Evolutionary conservation across 2,797 vertebrate species (phyloP), one percentile per base, ranked within the genome.

Genomic region (Triplophysa yarkandensis): DNA sequence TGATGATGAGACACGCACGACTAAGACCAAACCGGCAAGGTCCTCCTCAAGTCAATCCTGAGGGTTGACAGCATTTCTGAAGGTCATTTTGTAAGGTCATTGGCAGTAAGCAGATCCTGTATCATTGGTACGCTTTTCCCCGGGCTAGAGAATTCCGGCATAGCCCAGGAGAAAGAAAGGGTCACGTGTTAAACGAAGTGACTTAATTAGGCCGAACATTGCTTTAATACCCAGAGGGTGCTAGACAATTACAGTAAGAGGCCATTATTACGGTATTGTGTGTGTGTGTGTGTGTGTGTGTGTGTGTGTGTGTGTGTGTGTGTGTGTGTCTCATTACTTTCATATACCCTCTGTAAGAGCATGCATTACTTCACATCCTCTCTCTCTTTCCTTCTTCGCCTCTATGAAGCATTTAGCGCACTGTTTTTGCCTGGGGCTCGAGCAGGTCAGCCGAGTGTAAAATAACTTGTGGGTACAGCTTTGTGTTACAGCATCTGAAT

Each of bases 401-500:
- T 79, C 65, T 76, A 58, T 72, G 65, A 78, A 80, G 76, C 48
- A 44, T 54, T 46, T 57, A 46, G 16, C 39, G 14, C 23, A 2
- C 66, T 70, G 76, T 66, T 64, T 36, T 39, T 76, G 81, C 87
- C 85, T 2, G 34, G 5, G 83, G 86, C 78, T 7, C 71, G 65
- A 74, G 65, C 68, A 65, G 7, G 63, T 68, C 78, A 74, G 36
- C 41, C n/a, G 41, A 81, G 74, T 81, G 71, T 78, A 64, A 77
- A 60, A 11, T 46, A n/a, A 39, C 44, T 32, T 48, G 50, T 75
- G 32, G 46, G 32, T 81, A 30, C 65, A 58, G 41, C 71, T 83
- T 82, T 86, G 63, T 88, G 85, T 86, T 84, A 83, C 88, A 89
- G 89, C 27, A 30, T 46, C 25, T 44, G n/a, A 71, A 66, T 27